These are phyloP conservation scores for Poeciliopsis retropinna DNA, from an alignment of 2,113 vertebrate genomes.

Conservation along the genomic window DNA sequence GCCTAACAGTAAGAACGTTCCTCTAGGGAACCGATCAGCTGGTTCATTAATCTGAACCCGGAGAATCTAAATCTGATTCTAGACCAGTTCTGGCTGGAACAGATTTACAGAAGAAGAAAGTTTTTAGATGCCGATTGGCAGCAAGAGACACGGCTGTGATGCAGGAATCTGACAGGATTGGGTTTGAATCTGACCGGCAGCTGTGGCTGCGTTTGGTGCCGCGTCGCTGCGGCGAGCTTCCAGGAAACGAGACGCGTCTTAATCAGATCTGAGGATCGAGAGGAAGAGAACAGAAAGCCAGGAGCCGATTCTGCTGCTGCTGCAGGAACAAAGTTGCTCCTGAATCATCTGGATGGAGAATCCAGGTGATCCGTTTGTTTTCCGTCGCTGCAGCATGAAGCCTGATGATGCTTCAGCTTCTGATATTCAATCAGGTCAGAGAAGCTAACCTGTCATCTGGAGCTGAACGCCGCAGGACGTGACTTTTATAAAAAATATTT, in stretches of 20 bases:
- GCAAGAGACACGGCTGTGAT: constrained; percentile 1
- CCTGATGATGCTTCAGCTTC: no score
- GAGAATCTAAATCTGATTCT: no score
- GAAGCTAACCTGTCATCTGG: no score
- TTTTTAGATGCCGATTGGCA: background rate
- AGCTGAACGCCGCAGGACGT: no score
- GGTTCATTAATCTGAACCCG: no score
- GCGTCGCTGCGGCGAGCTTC: constrained; percentile 13
- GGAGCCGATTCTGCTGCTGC: constrained; percentile 13
- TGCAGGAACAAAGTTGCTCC: background rate
- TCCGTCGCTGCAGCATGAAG: no score
- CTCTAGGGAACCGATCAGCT: no score
- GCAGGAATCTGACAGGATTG: constrained; percentile 23
- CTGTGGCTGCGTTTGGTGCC: constrained; percentile 35
- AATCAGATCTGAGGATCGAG: constrained; percentile 62
- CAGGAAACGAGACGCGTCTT: constrained; percentile 48
- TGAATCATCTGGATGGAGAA: background rate
- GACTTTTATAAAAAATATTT: no score
- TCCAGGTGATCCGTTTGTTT: background rate
- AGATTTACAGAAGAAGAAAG: background rate
- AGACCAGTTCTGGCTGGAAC: no score
- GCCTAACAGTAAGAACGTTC: no score
- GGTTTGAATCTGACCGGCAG: constrained; percentile 38
- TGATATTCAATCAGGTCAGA: no score
- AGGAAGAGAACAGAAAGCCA: constrained; percentile 42